Percentiles rank a stretch among this genome's conserved stretches.
Conservation (phyloP, 2,113 vertebrate species). For the Electrona antarctica region DNA sequence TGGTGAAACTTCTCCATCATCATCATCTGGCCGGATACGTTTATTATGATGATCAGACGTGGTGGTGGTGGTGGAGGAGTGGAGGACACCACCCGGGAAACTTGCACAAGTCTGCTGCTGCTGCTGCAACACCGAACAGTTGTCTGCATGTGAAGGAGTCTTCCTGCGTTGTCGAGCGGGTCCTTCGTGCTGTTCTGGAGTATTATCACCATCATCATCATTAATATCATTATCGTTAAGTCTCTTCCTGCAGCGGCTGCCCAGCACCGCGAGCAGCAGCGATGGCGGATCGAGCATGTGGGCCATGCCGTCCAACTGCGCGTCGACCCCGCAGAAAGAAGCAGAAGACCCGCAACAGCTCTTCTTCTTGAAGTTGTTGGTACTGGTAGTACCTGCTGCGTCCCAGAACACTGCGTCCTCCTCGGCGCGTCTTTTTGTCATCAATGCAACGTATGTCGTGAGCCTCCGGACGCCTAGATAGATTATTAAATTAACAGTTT, state of each 20-base stretch:
- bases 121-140: no score
- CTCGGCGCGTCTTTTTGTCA: constrained; percentile 76
- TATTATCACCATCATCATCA: constrained; percentile 26
- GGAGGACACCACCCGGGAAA: constrained; percentile 8
- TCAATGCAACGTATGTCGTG: constrained; percentile 15
- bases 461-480: no score
- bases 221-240: background rate
- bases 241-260: constrained; percentile 67
- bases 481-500: no score
- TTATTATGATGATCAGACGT: constrained; percentile 16
- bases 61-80: background rate
- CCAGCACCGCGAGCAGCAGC: constrained; percentile 30
- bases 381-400: constrained; percentile 7
- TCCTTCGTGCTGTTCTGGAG: background rate
- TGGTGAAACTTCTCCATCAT: background rate
- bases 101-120: constrained; percentile 25
- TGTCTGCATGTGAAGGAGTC: no score
- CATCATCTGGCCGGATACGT: constrained; percentile 40
- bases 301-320: constrained; percentile 38
- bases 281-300: constrained; percentile 27
- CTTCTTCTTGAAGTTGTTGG: no score
- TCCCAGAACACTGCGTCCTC: constrained; percentile 28
- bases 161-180: no score
- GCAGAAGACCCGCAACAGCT: constrained; percentile 29
- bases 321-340: constrained; percentile 24